Conservation (phyloP, 2,113 vertebrate species). For the Mionectes macconnelli region DNA sequence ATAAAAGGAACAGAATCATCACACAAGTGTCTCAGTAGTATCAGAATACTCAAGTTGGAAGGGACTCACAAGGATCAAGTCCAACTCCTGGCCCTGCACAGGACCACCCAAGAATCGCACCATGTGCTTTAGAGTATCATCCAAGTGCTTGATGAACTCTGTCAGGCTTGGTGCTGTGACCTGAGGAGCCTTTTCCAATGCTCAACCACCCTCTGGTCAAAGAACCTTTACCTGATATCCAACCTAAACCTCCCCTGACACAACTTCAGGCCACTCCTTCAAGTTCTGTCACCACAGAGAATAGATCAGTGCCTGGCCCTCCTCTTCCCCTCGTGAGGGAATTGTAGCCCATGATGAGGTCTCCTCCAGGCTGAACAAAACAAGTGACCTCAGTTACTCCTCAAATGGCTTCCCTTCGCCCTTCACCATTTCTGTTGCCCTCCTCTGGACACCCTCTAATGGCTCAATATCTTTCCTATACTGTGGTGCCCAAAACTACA, state of each 20-base stretch:
- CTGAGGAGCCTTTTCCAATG: not conserved
- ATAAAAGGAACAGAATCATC: not conserved
- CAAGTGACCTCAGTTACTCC: not conserved
- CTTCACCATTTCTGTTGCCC: rapidly evolving
- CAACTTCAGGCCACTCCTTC: not conserved
- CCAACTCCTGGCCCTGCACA: not conserved
- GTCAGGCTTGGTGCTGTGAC: not conserved
- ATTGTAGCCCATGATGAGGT: not conserved
- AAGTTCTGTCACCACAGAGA: not conserved
- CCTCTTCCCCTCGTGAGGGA: not conserved
- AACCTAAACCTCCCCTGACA: not conserved
- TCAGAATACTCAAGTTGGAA: not conserved
- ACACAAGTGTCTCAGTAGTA: not conserved
- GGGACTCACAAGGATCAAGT: not conserved
- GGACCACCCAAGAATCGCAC: not conserved
- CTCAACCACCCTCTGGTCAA: not conserved
- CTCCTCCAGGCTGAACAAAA: not conserved
- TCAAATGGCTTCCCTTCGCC: not conserved
- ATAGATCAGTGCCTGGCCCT: not conserved
- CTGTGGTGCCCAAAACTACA: not conserved
- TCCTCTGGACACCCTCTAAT: not conserved
- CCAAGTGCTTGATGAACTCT: not conserved
- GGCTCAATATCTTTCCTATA: not conserved
- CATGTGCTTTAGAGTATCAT: not conserved
- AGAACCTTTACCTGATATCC: not conserved